These are phyloP conservation scores for Metopolophium dirhodum DNA, from an alignment of 1,140 invertebrate species.

Conservation along the genomic window DNA sequence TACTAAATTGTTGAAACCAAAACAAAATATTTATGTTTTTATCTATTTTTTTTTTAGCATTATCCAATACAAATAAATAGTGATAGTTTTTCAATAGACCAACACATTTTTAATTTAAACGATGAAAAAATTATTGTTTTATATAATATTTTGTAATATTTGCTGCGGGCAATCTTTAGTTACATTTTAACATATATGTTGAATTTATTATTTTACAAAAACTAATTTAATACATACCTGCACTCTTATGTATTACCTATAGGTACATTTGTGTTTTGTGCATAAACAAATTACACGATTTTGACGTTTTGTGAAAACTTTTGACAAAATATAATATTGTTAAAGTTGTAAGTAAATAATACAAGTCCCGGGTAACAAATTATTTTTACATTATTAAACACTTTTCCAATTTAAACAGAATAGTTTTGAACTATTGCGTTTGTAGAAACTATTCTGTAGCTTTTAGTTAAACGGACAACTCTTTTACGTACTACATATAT, in stretches of 20 bases:
- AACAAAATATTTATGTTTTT: not conserved
- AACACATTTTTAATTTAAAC: too few relatives aligned
- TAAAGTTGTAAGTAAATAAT: not conserved
- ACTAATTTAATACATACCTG: not conserved
- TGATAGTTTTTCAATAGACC: not conserved
- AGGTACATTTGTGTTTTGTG: not conserved
- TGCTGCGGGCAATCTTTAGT: not conserved
- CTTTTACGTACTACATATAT: not conserved
- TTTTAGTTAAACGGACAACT: not conserved
- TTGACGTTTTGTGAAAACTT: not conserved
- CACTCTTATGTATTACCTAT: not conserved
- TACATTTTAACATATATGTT: not conserved
- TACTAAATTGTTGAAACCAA: not conserved
- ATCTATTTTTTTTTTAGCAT: not conserved
- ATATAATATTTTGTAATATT: not conserved
- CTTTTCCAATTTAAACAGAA: not conserved
- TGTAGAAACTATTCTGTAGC: not conserved
- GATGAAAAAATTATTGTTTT: too few relatives aligned
- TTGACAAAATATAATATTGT: conserved; percentile 3
- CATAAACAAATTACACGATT: not conserved
- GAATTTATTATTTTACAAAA: not conserved
- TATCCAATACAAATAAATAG: too few relatives aligned
- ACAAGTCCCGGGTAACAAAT: not conserved
- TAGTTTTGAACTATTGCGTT: not conserved
- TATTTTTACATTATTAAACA: not conserved